Evolutionary conservation across 2,797 vertebrate species (phyloP).

Genomic region (Thamnophis elegans): DNA sequence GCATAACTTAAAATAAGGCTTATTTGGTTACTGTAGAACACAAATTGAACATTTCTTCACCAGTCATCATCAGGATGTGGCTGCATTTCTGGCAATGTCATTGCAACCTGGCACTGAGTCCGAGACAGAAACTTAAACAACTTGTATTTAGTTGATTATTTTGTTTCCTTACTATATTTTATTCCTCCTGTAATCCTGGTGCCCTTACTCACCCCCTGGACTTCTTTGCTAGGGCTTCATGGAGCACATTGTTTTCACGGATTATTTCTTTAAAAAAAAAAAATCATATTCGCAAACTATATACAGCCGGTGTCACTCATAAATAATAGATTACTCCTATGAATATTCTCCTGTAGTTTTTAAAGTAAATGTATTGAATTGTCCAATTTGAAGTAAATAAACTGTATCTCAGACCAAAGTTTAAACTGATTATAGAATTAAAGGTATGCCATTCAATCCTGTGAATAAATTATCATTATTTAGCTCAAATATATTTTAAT

Average conservation of each 20-base stretch:
- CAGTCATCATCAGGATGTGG: constrained; percentile 39
- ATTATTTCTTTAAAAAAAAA: neutral
- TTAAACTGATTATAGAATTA: neutral
- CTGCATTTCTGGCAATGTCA: constrained; percentile 27
- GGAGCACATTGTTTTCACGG: neutral
- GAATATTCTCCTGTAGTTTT: neutral
- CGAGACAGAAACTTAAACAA: constrained; percentile 2
- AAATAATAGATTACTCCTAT: neutral
- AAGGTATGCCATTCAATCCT: neutral
- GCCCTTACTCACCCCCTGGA: neutral
- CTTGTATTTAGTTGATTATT: neutral
- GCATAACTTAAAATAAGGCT: constrained; percentile 61
- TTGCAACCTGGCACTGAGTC: constrained; percentile 34
- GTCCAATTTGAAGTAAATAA: neutral
- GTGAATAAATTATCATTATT: neutral
- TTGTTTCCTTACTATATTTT: neutral
- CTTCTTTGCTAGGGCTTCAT: neutral
- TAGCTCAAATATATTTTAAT: neutral
- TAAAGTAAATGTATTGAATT: neutral
- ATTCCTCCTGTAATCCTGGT: neutral
- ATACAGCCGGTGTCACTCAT: neutral
- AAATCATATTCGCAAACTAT: neutral
- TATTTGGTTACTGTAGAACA: constrained; percentile 51
- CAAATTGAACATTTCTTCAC: constrained; percentile 49
- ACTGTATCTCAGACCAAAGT: neutral